Base-by-base conservation (phyloP, 2,113 vertebrate species). In the Emberiza fucata region DNA sequence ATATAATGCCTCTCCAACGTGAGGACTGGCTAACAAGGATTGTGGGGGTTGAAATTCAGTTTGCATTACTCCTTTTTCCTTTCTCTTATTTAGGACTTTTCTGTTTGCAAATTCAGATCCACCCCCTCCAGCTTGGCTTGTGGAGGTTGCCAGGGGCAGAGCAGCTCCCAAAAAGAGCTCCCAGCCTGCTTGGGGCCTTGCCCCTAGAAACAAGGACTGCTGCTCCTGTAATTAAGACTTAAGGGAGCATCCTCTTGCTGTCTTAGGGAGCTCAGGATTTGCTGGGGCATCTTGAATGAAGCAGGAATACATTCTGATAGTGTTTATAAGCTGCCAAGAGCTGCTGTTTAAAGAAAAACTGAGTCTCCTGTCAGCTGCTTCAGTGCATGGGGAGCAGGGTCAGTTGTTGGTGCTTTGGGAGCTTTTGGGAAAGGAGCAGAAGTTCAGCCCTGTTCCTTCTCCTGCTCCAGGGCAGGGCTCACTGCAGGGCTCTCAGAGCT, bases 181-280 rank as follows among this genome's bases (percentile, higher is more conserved):
- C 28, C 77, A 91, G 80, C 91, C 88, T 73, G 73, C 69, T 77
- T 53, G 88, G 76, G 94, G 94, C 78, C 68, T 85, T 72, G 88
- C 48, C 51, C 37, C 76, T 44, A 33, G 83, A 72, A 84, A 80
- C 45, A 56, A 83, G 54, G 48, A 90, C 91, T 54, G 53, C 90
- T 92, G 81, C n/a, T 65, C 78, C 15, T 83, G 92, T 97, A 97
- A 97, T 97, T 96, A 96, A 96, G 88, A 95, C 93, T 96, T 97
- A 27, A 15, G 96, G 95, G 95, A 97, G 56, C 94, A 66, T 39
- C 44, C 27, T 75, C 0, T 66, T 86, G 68, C 83, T 91, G 73
- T 90, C 69, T 54, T 47, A 28, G 72, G 87, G 70, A 96, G 59
- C 73, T 91, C 80, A 31, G 8, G 73, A 54, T 86, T 80, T 84